Evolutionary conservation across 2,888 invertebrate species (phyloP), one percentile per base, ranked within the genome.

Genomic region (Machimus rusticus): DNA sequence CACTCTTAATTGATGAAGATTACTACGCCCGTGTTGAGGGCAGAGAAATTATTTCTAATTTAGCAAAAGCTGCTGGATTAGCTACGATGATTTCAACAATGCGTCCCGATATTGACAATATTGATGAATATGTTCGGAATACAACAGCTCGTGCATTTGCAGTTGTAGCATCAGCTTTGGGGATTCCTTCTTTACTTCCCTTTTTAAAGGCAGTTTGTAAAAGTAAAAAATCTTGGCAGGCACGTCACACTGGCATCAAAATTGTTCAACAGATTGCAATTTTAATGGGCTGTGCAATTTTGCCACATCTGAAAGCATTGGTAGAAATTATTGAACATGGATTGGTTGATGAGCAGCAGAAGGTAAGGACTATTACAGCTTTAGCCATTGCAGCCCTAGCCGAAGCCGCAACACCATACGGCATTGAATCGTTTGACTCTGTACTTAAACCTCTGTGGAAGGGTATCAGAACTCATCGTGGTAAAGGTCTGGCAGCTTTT

Each of bases 51-150:
- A 99, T 99, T 91, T 99, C 99, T 0, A 99, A 99, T 93, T 94
- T 99, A 91, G 99, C 99, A 0, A 99, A 99, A 94, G 99, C 99
- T 1, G 99, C 99, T 3, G 99, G 99, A 87, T 93, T 99, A 87
- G 99, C 99, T 4, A 99, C 99, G 16, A 99, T 99, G 99, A 99
- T 99, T 91, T 99, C 99, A 5, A 99, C 99, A 0, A 99, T 99
- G 99, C 95, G 99, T 92, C 99, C 99, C 0, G 99, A 99, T 94
- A 99, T 99, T 90, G 99, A 99, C 93, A 99, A 99, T 92, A 99
- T 99, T 90, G 99, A 99, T 93, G 99, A 99, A 93, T 99, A 99
- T 91, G 99, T 99, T 57, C 95, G 99, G 91, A 99, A 99, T 93
- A 99, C 99, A 0, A 99, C 99, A 0, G 99, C 99, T 5, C 95